Evolutionary conservation across 1,140 invertebrate genomes (phyloP).

Genomic region (Paracyclopina nana): DNA sequence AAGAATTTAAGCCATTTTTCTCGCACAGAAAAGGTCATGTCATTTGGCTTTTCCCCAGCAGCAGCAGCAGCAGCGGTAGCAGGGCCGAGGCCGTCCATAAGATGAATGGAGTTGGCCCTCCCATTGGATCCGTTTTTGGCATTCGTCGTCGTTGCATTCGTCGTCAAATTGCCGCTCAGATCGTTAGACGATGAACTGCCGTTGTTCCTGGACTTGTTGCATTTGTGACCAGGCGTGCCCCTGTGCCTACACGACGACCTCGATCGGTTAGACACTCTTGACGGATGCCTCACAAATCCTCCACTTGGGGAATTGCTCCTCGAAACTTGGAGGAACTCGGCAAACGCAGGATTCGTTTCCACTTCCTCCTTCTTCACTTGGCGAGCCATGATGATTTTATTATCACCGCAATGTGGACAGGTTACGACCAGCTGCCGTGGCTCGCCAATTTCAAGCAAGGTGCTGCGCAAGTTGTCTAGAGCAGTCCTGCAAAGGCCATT

Average conservation of each 20-base stretch:
- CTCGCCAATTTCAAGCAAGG: slow-evolving; percentile 8
- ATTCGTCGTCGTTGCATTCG: background rate
- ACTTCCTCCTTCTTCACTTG: slow-evolving; percentile 9
- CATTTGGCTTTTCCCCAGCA: no score
- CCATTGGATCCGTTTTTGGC: slow-evolving; percentile 12
- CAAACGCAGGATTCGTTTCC: slow-evolving; percentile 15
- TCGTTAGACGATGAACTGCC: background rate
- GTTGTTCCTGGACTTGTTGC: background rate
- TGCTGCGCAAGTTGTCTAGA: slow-evolving; percentile 7
- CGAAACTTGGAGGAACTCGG: slow-evolving; percentile 6
- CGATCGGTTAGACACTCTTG: background rate
- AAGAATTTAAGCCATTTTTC: no score
- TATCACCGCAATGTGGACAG: slow-evolving; percentile 12
- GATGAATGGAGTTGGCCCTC: slow-evolving; percentile 6
- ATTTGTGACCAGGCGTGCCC: background rate
- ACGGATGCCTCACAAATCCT: background rate
- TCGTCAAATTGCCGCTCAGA: background rate
- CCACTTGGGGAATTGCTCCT: background rate
- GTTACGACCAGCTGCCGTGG: slow-evolving; percentile 5
- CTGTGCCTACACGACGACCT: background rate
- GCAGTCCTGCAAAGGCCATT: slow-evolving; percentile 3
- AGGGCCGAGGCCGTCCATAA: slow-evolving; percentile 4
- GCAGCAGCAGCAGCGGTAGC: no score
- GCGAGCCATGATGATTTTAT: slow-evolving; percentile 2
- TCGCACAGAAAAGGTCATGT: no score